phyloP scores from a whole-genome alignment of 2,888 invertebrate species.

The Andricus quercusramuli region DNA sequence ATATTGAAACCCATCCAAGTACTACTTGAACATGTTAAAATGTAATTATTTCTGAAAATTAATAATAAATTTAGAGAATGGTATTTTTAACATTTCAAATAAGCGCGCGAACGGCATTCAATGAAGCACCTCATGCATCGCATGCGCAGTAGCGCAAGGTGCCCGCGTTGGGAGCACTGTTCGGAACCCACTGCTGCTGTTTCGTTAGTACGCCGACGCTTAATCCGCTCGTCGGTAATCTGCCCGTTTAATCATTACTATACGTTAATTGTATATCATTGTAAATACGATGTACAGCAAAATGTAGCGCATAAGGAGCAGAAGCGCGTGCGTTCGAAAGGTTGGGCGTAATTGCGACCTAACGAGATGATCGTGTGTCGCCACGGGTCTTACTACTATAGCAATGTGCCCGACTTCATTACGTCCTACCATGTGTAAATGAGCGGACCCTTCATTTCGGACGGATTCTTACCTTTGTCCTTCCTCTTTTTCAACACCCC shows the following conservation, averaged over 20 bases:
- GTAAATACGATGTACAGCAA: conserved; percentile 67
- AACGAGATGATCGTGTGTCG: conserved; percentile 36
- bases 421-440: conserved; percentile 6
- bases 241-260: conserved; percentile 30
- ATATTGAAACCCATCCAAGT: too few species aligned
- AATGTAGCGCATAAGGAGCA: conserved; percentile 35
- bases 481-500: neutral
- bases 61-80: too few species aligned
- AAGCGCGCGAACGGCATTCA: too few species aligned
- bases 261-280: conserved; percentile 60
- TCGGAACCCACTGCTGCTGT: conserved; percentile 34
- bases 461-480: neutral
- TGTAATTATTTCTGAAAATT: too few species aligned
- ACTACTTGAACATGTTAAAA: too few species aligned
- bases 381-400: conserved; percentile 1
- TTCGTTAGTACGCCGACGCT: conserved; percentile 48
- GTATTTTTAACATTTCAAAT: too few species aligned
- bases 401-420: conserved; percentile 21
- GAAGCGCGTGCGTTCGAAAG: conserved; percentile 24
- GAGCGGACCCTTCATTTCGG: conserved; percentile 15
- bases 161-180: too few species aligned
- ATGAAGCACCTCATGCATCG: too few species aligned
- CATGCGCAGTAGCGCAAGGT: too few species aligned
- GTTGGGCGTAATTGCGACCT: conserved; percentile 26
- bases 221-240: conserved; percentile 33